These are phyloP conservation scores for Epistrophe grossulariae DNA, from an alignment of 2,888 invertebrate genomes.

Conservation along the genomic window DNA sequence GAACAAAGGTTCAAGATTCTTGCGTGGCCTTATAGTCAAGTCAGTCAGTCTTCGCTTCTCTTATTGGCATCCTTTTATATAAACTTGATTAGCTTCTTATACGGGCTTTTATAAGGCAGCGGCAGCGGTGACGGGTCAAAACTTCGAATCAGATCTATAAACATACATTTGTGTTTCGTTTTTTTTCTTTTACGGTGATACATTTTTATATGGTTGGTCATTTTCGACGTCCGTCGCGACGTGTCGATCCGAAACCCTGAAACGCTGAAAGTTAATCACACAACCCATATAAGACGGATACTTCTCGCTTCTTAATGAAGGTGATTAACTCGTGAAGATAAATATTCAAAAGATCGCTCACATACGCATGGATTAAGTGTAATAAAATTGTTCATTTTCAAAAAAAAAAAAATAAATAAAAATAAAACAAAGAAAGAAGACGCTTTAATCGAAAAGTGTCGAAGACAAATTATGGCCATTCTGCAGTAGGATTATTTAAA, in stretches of 20 bases:
- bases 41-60: background rate
- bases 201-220: constrained; percentile 23
- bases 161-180: background rate
- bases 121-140: background rate
- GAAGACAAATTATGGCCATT: constrained; percentile 70
- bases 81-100: constrained; percentile 5
- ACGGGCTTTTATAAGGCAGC: no score
- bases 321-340: constrained; percentile 71
- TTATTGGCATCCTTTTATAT: constrained; percentile 1
- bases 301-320: constrained; percentile 75
- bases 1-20: constrained; percentile 47
- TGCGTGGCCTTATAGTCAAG: background rate
- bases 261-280: constrained; percentile 69
- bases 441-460: constrained; percentile 72
- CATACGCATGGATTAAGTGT: constrained; percentile 30
- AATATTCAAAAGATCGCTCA: constrained; percentile 69
- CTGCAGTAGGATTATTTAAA: constrained; percentile 19
- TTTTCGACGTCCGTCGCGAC: constrained; percentile 9
- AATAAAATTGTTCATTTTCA: constrained; percentile 46
- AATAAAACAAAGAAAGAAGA: background rate
- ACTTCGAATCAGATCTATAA: constrained; percentile 68
- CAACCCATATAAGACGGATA: constrained; percentile 66
- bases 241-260: constrained; percentile 6
- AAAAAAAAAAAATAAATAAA: constrained; percentile 13
- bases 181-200: background rate